Base-by-base conservation (phyloP, 2,113 vertebrate genomes). In the Podilymbus podiceps region DNA sequence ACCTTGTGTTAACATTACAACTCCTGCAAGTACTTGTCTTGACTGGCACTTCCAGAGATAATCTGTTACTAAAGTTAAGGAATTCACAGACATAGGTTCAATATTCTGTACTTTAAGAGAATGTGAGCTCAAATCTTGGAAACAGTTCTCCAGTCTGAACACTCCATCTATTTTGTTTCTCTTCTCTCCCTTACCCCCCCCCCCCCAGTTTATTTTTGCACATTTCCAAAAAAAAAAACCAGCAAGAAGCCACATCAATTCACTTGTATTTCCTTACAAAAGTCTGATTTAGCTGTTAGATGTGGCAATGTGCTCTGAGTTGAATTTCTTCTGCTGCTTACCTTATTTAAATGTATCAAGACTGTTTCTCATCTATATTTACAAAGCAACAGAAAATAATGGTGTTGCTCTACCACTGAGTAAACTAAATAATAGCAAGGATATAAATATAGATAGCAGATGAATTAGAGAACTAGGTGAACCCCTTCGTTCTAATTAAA, bases 381-480 rank as follows among this genome's bases (percentile, higher is more conserved):
- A 94, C 21, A 85, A 24, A 93, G 40, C 47, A 91, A 60, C 53
- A 90, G 49, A 81, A 95, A 96, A 85, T 83, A 92, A 88, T 25
- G 60, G 58, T 62, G 19, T 49, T 62, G 42, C 16, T 93, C 49
- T 94, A 56, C 68, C n/a, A 66, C 21, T 63, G 28, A 73, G 30
- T 59, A 86, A 94, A 89, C 53, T 59, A 74, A 72, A 71, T 66
- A 85, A 81, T 24, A 77, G 52, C 67, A 95, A 82, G 73, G 50
- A 87, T 92, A 94, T 68, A 90, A 95, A 90, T 76, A 90, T 2
- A 87, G 73, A 85, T 49, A 6, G 1, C 23, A 72, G 21, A 63
- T 89, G 58, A 87, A 82, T 79, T 84, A 85, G 46, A 93, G 50
- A 71, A 71, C 44, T 38, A 50, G 17, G 33, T 68, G 75, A 91